Base-by-base conservation (phyloP, 1,140 invertebrate genomes). In the Trichonephila clavipes region DNA sequence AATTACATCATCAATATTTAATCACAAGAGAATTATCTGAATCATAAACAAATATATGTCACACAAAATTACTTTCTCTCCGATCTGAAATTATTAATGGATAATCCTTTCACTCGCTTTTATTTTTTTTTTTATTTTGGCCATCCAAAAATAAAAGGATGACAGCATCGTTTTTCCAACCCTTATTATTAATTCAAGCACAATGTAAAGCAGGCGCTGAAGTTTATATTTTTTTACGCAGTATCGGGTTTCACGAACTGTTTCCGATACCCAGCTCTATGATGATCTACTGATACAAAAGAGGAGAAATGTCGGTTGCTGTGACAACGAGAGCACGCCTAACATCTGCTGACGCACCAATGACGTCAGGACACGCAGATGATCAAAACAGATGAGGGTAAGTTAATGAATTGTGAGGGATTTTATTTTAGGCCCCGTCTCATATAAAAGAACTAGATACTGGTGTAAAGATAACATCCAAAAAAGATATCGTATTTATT, bases 331-430 rank as follows among this genome's bases (percentile, higher is more conserved):
- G 40, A 66, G 85, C 83, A 88, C 92, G 92, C 92, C 72, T 93
- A 69, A 88, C 92, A 93, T 64, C 92, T 93, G 92, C 91, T 93
- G 92, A 93, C 92, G 92, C 92, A 93, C 66, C 83, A 64, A 40
- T 93, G 92, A 93, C 92, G 92, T 93, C 92, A 93, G 40, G 44
- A 19, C 28, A 34, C 66, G 58, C 51, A 69, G 28, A 87, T 59
- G 83, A 87, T 77, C 44, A 14, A 24, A 81, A 61, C 77, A 92
- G 90, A 92, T 24, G 28, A 66, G 90, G 90, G 77, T 10, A 72
- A 62, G 77, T 81, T 82, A 40, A 90, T 90, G 89, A 82, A 72
- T 44, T 72, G 88, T 89, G 5, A 34, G 66, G 62, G 86, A 40
- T 28, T 88, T 88, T 44, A 62, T 64, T 59, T 34, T 62, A 24